Base-by-base conservation (phyloP, 2,888 invertebrate genomes). In the Trissolcus brochymenae region DNA sequence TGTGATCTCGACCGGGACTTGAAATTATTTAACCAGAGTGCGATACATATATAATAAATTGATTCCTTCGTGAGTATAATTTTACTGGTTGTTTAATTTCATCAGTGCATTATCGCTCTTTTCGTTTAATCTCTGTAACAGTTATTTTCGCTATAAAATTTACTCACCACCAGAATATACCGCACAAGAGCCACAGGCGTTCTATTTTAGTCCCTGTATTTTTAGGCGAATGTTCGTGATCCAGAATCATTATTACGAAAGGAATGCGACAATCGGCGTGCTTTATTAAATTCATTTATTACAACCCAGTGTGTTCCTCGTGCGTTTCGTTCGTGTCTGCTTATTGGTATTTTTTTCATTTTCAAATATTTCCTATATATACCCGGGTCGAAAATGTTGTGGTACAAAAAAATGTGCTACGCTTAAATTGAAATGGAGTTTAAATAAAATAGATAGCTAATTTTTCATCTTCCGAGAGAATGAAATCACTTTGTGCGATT, bases 71-170 rank as follows among this genome's bases (percentile, higher is more conserved):
- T n/a, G n/a, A 54, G 13, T n/a, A n/a, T 41, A 61, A 61, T 67
- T 21, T 35, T 35, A 54, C 51, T 50, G 40, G 13, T 11, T 25
- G 16, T 61, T 67, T 62, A 56, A 56, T 62, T 56, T 46, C 40
- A 57, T 67, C 49, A 7, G 35, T 40, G 57, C 66, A 62, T 57
- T 59, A 55, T 64, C 68, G 57, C 49, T 70, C 50, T 29, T 53
- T 65, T 70, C 50, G 55, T 70, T 76, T 76, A 54, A 68, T 65
- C 65, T 50, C 65, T 54, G 65, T 76, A 65, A 68, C 54, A 82
- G 85, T 81, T 86, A 86, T 86, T 86, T 86, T 82, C 78, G 83
- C 82, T 78, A 81, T 79, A 80, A 83, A 81, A 81, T 82, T 83
- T 79, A 79, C 80, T 81, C 79, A 80, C 82, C 82, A 80, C 82